Percentiles rank a stretch among this genome's conserved stretches.
Conservation (phyloP, 2,797 vertebrate species). For the Danio jaintianensis region DNA sequence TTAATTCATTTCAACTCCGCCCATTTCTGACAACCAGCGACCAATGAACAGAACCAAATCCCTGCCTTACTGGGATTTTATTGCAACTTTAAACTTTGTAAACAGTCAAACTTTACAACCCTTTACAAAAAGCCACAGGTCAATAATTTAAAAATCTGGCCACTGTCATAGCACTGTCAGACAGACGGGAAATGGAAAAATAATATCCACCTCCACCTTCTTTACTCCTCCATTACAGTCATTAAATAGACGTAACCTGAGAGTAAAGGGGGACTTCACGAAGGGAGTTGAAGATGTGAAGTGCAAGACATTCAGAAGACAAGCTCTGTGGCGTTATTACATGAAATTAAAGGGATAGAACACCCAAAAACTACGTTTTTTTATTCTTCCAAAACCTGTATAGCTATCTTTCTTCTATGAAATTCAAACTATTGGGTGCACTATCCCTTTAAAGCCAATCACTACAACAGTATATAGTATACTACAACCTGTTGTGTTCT, state of each 20-base stretch:
- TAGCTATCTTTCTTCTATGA: background rate
- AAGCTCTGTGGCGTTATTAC: background rate
- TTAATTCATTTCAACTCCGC: too few relatives aligned
- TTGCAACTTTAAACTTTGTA: background rate
- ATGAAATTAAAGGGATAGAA: background rate
- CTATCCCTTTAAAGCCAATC: background rate
- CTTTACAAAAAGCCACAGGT: background rate
- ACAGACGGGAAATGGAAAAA: constrained; percentile 41
- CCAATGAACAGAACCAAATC: background rate
- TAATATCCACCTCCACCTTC: constrained; percentile 16
- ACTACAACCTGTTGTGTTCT: background rate
- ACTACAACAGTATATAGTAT: background rate
- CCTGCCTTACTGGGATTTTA: background rate
- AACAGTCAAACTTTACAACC: background rate
- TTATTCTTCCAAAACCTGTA: background rate
- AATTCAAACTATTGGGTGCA: background rate
- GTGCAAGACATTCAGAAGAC: constrained; percentile 13
- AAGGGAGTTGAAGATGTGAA: constrained; percentile 1
- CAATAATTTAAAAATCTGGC: constrained; percentile 62
- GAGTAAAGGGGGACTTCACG: constrained; percentile 5
- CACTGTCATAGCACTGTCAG: constrained; percentile 59
- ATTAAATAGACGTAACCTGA: constrained; percentile 50
- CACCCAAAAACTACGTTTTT: background rate
- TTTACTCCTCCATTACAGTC: constrained; percentile 29
- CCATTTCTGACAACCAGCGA: too few relatives aligned